phyloP scores from a whole-genome alignment of 2,113 vertebrate species.

The Accipiter virgatus region DNA sequence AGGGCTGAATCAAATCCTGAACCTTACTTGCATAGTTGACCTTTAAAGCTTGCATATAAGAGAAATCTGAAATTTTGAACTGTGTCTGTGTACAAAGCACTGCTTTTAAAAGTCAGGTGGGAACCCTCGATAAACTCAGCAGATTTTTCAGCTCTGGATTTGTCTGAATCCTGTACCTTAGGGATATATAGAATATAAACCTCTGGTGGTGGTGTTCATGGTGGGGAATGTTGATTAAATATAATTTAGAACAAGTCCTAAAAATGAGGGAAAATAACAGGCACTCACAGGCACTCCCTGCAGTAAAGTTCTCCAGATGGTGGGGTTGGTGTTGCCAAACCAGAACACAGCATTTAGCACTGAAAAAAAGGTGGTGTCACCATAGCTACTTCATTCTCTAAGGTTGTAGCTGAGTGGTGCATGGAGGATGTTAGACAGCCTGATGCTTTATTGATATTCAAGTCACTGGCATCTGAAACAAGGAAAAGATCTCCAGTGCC shows the following conservation, averaged over 20 bases:
- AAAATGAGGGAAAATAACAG: not conserved
- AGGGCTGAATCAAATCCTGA: not conserved
- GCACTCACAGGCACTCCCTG: not conserved
- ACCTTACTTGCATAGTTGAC: not conserved
- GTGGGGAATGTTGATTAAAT: not conserved
- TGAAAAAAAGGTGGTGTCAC: slow-evolving; percentile 39
- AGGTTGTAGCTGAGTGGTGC: not conserved
- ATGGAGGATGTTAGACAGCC: not conserved
- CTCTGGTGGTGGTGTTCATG: not conserved
- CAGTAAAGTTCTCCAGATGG: not conserved
- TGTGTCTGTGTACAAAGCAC: not conserved
- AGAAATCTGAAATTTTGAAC: not conserved
- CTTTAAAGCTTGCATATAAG: not conserved
- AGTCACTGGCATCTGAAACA: not conserved
- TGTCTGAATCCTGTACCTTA: not conserved
- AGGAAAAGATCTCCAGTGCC: not conserved
- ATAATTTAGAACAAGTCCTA: not conserved
- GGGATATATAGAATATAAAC: not conserved
- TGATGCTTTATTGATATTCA: slow-evolving; percentile 3
- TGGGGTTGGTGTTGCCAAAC: not conserved
- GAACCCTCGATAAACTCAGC: not conserved
- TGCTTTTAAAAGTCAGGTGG: not conserved
- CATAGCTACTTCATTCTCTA: slow-evolving; percentile 13
- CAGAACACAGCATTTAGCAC: not conserved
- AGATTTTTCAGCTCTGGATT: not conserved